Base-by-base conservation (phyloP, 2,797 vertebrate genomes). In the Ceryle rudis region DNA sequence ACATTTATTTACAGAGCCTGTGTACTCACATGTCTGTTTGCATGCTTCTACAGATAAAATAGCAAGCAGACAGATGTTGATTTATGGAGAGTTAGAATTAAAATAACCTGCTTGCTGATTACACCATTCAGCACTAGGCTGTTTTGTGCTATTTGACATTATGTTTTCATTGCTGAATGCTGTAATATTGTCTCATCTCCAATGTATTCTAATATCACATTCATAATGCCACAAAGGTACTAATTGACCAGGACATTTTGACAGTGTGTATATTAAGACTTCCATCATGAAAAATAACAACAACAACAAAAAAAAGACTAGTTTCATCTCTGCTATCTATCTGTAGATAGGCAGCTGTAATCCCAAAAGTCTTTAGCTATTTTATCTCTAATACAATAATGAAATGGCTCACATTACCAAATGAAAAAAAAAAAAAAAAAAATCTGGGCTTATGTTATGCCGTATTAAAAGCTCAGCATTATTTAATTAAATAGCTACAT, bases 21-120 rank as follows among this genome's bases (percentile, higher is more conserved):
- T 54, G 39, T 12, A 51, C 5, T 26, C 55, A 83, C 4, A 0
- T 47, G 33, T 31, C 57, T 71, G 29, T 60, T 28, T 29, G 12
- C 16, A 47, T 29, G 71, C 61, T 89, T 94, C 75, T 64, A 93
- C 85, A 92, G 71, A 91, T 19, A 75, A 91, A 90, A 20, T 3
- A 77, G 78, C 62, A 69, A 89, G 74, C 77, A 89, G 81, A 89
- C 60, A 92, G 93, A 90, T 87, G 78, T 80, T 91, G 84, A 91
- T 93, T 90, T 75, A 89, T 49, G 60, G 51, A 86, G 77, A 92
- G 44, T 26, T 41, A 66, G 66, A 91, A 91, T 81, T 83, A 82
- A 95, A 95, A 92, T 65, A 91, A 72, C 83, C 74, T 90, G 22
- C 92, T 92, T 85, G 64, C 64, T 92, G 82, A 92, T 89, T 81